A percentile compares a stretch with the other conserved stretches of the same genome.
Evolutionary conservation across 2,888 invertebrate genomes (phyloP).

Genomic region (Stenodema calcarata): DNA sequence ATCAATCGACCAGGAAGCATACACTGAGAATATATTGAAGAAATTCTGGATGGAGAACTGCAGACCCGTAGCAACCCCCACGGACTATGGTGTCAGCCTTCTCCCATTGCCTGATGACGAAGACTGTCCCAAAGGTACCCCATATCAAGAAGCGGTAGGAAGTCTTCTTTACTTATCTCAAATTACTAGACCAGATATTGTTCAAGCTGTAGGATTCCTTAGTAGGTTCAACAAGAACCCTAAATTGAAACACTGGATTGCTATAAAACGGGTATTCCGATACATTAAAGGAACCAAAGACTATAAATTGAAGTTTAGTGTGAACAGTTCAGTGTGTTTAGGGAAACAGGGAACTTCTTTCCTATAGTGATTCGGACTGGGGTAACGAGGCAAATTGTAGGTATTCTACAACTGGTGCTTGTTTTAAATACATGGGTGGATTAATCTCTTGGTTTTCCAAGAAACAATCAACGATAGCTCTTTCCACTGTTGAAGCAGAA

Average conservation of each 20-base stretch:
- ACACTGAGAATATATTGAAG: constrained; percentile 47
- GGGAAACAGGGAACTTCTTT: background rate
- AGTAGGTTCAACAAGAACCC: constrained; percentile 16
- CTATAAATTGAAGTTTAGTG: too few relatives aligned
- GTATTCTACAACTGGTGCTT: background rate
- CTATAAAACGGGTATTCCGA: background rate
- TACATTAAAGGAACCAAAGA: constrained; percentile 5
- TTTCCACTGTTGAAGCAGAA: constrained; percentile 22
- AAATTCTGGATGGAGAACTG: constrained; percentile 51
- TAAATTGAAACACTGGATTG: background rate
- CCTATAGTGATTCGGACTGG: constrained; percentile 6
- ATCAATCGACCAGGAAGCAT: constrained; percentile 48
- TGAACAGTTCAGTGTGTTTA: too few relatives aligned
- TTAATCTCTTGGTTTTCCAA: constrained; percentile 14
- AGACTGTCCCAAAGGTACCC: background rate
- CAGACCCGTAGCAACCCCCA: constrained; percentile 30
- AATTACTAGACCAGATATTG: constrained; percentile 17
- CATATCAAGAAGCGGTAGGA: constrained; percentile 33
- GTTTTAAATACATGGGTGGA: background rate
- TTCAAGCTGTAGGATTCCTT: background rate
- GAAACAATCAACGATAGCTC: constrained; percentile 9
- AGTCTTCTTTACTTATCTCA: constrained; percentile 17
- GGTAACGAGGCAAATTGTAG: background rate
- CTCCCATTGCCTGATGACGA: background rate
- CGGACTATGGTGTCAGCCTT: background rate